phyloP scores from a whole-genome alignment of 1,140 invertebrate species.

The Procambarus virginalis region DNA sequence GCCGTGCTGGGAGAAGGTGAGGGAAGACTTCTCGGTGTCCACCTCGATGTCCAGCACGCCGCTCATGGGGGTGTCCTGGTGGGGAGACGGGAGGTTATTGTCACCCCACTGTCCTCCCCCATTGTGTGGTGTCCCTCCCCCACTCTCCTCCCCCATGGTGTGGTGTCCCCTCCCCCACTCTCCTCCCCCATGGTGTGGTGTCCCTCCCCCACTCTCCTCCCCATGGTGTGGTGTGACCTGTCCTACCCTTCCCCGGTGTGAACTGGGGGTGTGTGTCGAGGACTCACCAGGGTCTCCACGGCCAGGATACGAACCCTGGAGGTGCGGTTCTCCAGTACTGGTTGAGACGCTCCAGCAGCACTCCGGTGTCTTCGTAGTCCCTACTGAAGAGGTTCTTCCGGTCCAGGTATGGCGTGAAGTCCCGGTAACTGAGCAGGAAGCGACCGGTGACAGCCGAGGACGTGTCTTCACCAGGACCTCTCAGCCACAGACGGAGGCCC shows the following conservation, averaged over 20 bases:
- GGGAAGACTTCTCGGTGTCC: constrained; percentile 48
- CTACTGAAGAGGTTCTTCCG: constrained; percentile 52
- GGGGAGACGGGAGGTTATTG: background rate
- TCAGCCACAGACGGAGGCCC: constrained; percentile 51
- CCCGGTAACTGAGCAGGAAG: constrained; percentile 53
- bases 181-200: too few relatives aligned
- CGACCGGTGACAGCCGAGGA: background rate
- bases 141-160: too few relatives aligned
- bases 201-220: too few relatives aligned
- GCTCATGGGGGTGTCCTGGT: constrained; percentile 41
- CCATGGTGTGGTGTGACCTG: too few relatives aligned
- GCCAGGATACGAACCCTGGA: constrained; percentile 3
- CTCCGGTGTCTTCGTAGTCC: constrained; percentile 39
- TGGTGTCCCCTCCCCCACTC: too few relatives aligned
- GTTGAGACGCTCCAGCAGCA: constrained; percentile 34
- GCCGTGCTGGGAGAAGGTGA: constrained; percentile 51
- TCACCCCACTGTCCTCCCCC: too few relatives aligned
- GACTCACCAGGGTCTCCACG: constrained; percentile 51
- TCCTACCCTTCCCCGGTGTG: too few relatives aligned
- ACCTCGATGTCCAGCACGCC: constrained; percentile 52
- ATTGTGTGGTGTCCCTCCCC: too few relatives aligned
- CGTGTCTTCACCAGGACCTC: background rate
- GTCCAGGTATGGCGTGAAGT: constrained; percentile 47
- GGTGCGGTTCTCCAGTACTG: constrained; percentile 28
- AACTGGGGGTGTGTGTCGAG: too few relatives aligned